A percentile compares a stretch with the other conserved stretches of the same genome.
Conservation (phyloP, 2,113 vertebrate genomes). For the Damaliscus lunatus region DNA sequence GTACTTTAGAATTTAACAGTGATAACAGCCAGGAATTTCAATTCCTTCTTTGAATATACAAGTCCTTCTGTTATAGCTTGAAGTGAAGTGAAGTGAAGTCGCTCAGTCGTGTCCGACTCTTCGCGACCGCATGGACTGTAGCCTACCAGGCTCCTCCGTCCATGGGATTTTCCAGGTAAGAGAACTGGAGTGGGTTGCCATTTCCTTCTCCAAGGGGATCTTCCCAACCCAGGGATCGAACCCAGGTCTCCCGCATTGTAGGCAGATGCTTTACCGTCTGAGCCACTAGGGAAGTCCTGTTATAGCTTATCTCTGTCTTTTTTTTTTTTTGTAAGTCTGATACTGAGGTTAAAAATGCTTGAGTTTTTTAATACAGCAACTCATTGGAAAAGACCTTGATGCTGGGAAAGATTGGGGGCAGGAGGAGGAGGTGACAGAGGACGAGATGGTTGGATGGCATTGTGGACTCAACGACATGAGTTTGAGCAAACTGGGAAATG, state of each 20-base stretch:
- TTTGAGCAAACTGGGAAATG: neutral
- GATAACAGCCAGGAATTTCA: neutral
- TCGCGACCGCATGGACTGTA: too few relatives aligned
- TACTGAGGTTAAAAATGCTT: neutral
- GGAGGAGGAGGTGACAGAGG: neutral
- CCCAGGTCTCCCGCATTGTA: too few relatives aligned
- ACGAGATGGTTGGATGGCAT: neutral
- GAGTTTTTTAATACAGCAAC: neutral
- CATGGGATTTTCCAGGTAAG: too few relatives aligned
- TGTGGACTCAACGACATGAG: neutral
- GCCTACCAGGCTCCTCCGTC: too few relatives aligned
- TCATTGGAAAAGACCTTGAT: neutral
- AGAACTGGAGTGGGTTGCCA: too few relatives aligned
- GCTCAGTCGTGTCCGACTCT: too few relatives aligned
- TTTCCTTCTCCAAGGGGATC: too few relatives aligned
- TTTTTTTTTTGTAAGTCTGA: neutral
- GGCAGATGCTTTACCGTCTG: too few relatives aligned
- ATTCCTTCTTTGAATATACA: constrained; percentile 5
- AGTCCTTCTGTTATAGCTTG: neutral
- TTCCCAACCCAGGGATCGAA: too few relatives aligned
- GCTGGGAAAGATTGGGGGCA: neutral
- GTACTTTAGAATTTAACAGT: neutral
- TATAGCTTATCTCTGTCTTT: neutral
- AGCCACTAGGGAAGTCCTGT: neutral
- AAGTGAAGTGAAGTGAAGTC: too few relatives aligned